Percentiles rank a stretch among this genome's conserved stretches.
Evolutionary conservation across 2,113 vertebrate genomes (phyloP).

Genomic region (Tonatia bakeri): DNA sequence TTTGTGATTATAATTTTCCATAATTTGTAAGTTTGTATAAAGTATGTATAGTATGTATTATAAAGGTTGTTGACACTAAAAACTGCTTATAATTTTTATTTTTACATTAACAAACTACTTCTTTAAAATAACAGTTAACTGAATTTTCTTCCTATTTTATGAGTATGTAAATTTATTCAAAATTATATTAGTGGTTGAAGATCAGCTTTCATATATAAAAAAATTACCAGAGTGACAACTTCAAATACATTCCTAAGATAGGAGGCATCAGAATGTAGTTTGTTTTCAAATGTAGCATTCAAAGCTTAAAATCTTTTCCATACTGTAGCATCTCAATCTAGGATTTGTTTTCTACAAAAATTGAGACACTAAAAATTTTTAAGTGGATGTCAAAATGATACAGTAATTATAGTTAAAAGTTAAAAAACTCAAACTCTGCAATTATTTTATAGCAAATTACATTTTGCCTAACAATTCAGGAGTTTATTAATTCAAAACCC

Average conservation of each 20-base stretch:
- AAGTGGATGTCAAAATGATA: slow-evolving; percentile 27
- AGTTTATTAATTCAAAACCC: slow-evolving; percentile 23
- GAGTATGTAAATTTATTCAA: slow-evolving; percentile 2
- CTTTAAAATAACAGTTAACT: slow-evolving; percentile 3
- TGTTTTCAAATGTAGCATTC: slow-evolving; percentile 26
- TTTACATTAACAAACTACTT: slow-evolving; percentile 27
- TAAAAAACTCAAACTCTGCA: slow-evolving; percentile 1
- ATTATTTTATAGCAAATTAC: slow-evolving; percentile 28
- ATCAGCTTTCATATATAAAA: slow-evolving; percentile 42
- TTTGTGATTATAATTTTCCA: slow-evolving; percentile 27
- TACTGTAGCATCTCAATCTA: background rate
- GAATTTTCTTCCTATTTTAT: slow-evolving; percentile 16
- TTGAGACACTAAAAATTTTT: background rate
- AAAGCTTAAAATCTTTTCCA: slow-evolving; percentile 46
- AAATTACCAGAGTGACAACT: slow-evolving; percentile 11
- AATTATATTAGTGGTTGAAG: slow-evolving; percentile 17
- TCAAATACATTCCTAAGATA: slow-evolving; percentile 37
- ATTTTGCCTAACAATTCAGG: slow-evolving; percentile 12
- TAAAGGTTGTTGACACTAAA: background rate
- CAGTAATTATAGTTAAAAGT: slow-evolving; percentile 19
- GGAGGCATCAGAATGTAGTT: background rate
- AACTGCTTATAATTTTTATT: slow-evolving; percentile 34
- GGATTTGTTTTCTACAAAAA: slow-evolving; percentile 29
- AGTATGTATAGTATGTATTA: background rate
- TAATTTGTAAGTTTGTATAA: slow-evolving; percentile 28